phyloP scores from a whole-genome alignment of 2,113 vertebrate genomes.

The Seriola rivoliana region DNA sequence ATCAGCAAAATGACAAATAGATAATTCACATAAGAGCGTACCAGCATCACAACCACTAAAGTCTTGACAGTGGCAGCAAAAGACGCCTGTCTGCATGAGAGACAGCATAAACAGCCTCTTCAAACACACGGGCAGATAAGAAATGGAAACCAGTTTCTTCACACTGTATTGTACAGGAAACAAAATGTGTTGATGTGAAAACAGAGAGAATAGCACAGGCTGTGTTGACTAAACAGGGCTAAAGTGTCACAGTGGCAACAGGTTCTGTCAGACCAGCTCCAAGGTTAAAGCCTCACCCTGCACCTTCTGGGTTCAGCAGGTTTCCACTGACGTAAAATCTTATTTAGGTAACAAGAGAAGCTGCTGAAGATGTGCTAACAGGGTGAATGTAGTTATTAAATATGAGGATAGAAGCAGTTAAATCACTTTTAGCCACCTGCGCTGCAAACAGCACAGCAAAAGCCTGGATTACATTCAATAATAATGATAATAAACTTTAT shows the following conservation, averaged over 20 bases:
- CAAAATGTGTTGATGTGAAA: constrained; percentile 85
- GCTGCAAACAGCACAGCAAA: too few species aligned
- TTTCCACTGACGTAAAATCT: constrained; percentile 24
- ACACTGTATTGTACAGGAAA: constrained; percentile 83
- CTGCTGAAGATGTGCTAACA: not conserved
- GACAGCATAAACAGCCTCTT: constrained; percentile 58
- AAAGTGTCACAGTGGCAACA: constrained; percentile 88
- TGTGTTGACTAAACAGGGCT: constrained; percentile 93
- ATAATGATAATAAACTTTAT: too few species aligned
- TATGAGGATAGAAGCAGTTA: not conserved
- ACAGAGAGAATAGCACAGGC: constrained; percentile 89
- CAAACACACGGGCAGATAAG: constrained; percentile 66
- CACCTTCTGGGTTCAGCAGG: constrained; percentile 23
- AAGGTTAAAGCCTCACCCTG: constrained; percentile 82
- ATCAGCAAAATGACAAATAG: constrained; percentile 4
- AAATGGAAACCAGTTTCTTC: constrained; percentile 84
- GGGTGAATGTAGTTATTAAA: not conserved
- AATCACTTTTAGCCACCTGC: not conserved
- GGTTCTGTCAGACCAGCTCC: constrained; percentile 77
- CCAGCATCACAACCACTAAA: not conserved
- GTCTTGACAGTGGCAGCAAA: constrained; percentile 5
- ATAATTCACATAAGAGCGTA: not conserved
- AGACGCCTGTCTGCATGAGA: not conserved
- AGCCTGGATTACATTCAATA: not conserved
- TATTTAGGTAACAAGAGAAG: not conserved